Base-by-base conservation (phyloP, 1,140 invertebrate genomes). In the Drosophila littoralis region DNA sequence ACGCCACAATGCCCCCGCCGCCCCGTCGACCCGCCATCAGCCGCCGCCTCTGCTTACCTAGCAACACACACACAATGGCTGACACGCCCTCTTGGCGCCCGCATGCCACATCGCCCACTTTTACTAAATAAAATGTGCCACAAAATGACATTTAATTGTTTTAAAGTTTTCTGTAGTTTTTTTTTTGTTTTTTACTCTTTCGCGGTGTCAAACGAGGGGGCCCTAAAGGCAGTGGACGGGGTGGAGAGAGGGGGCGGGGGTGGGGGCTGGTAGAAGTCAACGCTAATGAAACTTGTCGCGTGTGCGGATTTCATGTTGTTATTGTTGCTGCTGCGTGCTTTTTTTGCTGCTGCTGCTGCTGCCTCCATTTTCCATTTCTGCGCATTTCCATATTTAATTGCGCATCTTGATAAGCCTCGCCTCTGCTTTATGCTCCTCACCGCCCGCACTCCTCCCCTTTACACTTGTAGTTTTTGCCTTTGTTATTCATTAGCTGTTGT, bases 351-450 rank as follows among this genome's bases (percentile, higher is more conserved):
- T 71, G 67, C 33, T 45, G 61, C 32, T 42, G 52, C 42, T 64
- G 63, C 54, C 66, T 61, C 63, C 69, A 67, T 77, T 77, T 80
- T 75, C 38, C 73, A 73, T 80, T 85, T 79, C 67, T 83, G 84
- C 74, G 76, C 84, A 88, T 88, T 88, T 84, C 84, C 84, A 88
- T 88, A 88, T 88, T 88, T 88, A 88, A 88, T 88, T 88, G 84
- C 84, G 75, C 84, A 88, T 88, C 84, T 88, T 88, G 84, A 88
- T 88, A 88, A 89, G 63, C 9, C 61, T 15, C 48, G 59, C 59
- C 64, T 60, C 70, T 54, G 36, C 60, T 68, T 67, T 36, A 15
- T 52, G 43, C 12, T 36, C 33, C 8, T 15, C 28, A 33, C 50
- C 2, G 22, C 32, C 15, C 17, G 36, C 43, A 10, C 36, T n/a